phyloP scores from a whole-genome alignment of 2,888 invertebrate species.

The Deilephila porcellus region DNA sequence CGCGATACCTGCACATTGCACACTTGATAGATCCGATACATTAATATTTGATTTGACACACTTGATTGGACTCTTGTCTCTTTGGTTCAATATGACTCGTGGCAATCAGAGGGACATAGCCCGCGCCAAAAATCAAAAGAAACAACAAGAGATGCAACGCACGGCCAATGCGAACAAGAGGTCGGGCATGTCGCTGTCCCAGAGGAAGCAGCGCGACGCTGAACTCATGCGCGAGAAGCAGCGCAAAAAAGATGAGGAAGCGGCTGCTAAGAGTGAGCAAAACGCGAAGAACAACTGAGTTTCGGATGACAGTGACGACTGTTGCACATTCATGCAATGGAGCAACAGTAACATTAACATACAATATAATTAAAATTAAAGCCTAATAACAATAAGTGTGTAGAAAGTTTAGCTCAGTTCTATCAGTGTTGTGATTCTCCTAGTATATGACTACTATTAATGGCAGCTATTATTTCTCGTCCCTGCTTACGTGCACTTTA shows the following conservation, averaged over 20 bases:
- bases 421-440: background rate
- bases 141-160: constrained; percentile 87
- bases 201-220: constrained; percentile 94
- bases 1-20: constrained; percentile 10
- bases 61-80: background rate
- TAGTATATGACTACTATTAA: background rate
- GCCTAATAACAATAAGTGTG: background rate
- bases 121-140: constrained; percentile 95
- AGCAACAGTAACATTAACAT: background rate
- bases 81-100: constrained; percentile 76
- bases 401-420: background rate
- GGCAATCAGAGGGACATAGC: constrained; percentile 98
- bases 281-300: constrained; percentile 41
- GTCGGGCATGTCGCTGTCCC: constrained; percentile 92
- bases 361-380: background rate
- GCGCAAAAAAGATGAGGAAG: constrained; percentile 88
- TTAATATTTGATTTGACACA: background rate
- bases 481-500: background rate
- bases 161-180: constrained; percentile 88
- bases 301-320: background rate
- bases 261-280: constrained; percentile 50
- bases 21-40: background rate
- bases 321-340: background rate
- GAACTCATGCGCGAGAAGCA: constrained; percentile 95
- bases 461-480: background rate